A percentile compares a stretch with the other conserved stretches of the same genome.
Conservation (phyloP, 2,797 vertebrate species). For the Leptatherina wallacei region DNA sequence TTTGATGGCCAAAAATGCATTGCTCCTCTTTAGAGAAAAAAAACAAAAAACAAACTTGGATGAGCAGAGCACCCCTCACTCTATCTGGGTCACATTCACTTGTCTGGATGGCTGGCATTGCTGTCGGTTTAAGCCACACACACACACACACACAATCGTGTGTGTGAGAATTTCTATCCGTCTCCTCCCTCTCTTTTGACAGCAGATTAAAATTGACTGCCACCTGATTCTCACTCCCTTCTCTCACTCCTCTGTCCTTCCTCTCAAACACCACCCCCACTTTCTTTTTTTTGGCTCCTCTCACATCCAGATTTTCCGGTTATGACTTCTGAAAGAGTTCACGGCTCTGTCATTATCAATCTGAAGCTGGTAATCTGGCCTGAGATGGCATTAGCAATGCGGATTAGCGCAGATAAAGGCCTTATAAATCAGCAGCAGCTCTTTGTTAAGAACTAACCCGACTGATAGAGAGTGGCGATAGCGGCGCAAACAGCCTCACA, state of each 20-base stretch:
- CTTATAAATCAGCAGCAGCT: slow-evolving; percentile 78
- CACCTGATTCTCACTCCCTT: slow-evolving; percentile 55
- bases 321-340: slow-evolving; percentile 82
- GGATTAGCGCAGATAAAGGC: slow-evolving; percentile 85
- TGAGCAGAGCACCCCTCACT: slow-evolving; percentile 14
- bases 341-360: slow-evolving; percentile 82
- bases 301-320: slow-evolving; percentile 75
- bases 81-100: slow-evolving; percentile 75
- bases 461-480: slow-evolving; percentile 67
- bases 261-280: slow-evolving; percentile 6
- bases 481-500: slow-evolving; percentile 31
- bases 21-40: slow-evolving; percentile 37
- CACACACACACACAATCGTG: background rate
- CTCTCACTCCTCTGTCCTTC: slow-evolving; percentile 32
- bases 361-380: slow-evolving; percentile 83
- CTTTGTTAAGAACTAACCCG: slow-evolving; percentile 80
- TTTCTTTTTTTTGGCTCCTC: slow-evolving; percentile 1
- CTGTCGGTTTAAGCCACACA: slow-evolving; percentile 62
- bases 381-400: slow-evolving; percentile 82
- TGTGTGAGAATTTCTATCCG: slow-evolving; percentile 35
- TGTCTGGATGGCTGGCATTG: slow-evolving; percentile 61
- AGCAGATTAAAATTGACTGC: slow-evolving; percentile 75
- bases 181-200: slow-evolving; percentile 49
- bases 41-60: slow-evolving; percentile 22
- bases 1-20: background rate